phyloP scores from a whole-genome alignment of 1,140 invertebrate genomes.

The Macrocentrus cingulum region DNA sequence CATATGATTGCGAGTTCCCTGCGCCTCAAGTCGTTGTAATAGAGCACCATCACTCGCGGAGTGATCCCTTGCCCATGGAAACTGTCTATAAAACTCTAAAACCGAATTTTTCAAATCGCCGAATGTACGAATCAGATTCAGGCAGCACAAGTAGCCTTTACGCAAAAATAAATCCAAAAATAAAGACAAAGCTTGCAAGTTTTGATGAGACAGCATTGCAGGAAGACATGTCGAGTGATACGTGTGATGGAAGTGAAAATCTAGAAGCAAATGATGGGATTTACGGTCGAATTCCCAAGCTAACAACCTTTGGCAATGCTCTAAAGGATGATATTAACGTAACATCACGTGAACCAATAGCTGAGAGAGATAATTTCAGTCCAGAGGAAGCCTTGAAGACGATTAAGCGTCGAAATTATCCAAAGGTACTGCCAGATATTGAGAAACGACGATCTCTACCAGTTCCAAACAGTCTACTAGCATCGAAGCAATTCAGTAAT shows the following conservation, averaged over 20 bases:
- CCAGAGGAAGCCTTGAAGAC: conserved; percentile 71
- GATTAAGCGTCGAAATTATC: conserved; percentile 76
- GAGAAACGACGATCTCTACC: conserved; percentile 53
- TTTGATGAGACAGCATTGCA: conserved; percentile 21
- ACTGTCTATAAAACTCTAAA: conserved; percentile 37
- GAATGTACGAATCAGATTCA: conserved; percentile 50
- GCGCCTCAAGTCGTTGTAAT: conserved; percentile 50
- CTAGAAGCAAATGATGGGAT: conserved; percentile 31
- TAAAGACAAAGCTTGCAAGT: conserved; percentile 43
- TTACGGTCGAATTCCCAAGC: conserved; percentile 41
- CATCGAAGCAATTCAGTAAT: conserved; percentile 35
- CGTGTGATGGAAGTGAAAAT: conserved; percentile 8
- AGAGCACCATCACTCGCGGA: conserved; percentile 72
- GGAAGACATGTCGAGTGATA: conserved; percentile 16
- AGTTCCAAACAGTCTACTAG: conserved; percentile 39
- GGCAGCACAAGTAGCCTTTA: conserved; percentile 53
- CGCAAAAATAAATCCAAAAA: conserved; percentile 52
- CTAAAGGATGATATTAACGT: conserved; percentile 68
- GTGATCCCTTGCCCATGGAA: conserved; percentile 62
- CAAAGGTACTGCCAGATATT: conserved; percentile 76
- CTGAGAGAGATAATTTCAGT: conserved; percentile 53
- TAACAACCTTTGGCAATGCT: conserved; percentile 57
- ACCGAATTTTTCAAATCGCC: conserved; percentile 36
- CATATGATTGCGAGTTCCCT: conserved; percentile 24
- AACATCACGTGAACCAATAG: conserved; percentile 60